Evolutionary conservation across 2,797 vertebrate genomes (phyloP).

Genomic region (Galago senegalensis): DNA sequence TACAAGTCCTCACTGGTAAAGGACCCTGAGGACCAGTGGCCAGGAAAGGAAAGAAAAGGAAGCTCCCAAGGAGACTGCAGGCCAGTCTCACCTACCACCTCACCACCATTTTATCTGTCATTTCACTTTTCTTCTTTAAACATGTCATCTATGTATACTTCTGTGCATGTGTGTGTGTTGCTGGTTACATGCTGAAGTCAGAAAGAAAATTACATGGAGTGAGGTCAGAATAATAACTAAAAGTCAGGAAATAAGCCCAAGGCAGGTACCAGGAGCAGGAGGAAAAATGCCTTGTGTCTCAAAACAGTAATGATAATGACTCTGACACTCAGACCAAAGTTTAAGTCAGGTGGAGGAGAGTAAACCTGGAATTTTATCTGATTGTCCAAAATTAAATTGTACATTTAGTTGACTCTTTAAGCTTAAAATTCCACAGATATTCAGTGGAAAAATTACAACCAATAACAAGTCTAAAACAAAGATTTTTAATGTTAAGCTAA

Average conservation of each 20-base stretch:
- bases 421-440: not conserved
- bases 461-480: slow-evolving; percentile 37
- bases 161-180: not conserved
- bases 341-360: not conserved
- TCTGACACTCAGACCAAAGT: slow-evolving; percentile 37
- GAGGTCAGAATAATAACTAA: not conserved
- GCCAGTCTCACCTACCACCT: not conserved
- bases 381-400: not conserved
- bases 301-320: not conserved
- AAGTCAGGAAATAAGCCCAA: slow-evolving; percentile 23
- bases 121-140: slow-evolving; percentile 11
- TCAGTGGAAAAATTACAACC: not conserved
- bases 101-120: not conserved
- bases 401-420: not conserved
- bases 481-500: slow-evolving; percentile 42
- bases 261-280: not conserved
- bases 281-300: not conserved
- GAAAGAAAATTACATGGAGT: not conserved
- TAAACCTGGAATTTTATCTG: not conserved
- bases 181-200: slow-evolving; percentile 4
- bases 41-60: not conserved
- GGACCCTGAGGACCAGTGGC: not conserved
- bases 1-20: not conserved
- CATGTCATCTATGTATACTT: not conserved
- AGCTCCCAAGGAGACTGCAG: not conserved